Conservation (phyloP, 2,113 vertebrate genomes). For the Galeopterus variegatus region DNA sequence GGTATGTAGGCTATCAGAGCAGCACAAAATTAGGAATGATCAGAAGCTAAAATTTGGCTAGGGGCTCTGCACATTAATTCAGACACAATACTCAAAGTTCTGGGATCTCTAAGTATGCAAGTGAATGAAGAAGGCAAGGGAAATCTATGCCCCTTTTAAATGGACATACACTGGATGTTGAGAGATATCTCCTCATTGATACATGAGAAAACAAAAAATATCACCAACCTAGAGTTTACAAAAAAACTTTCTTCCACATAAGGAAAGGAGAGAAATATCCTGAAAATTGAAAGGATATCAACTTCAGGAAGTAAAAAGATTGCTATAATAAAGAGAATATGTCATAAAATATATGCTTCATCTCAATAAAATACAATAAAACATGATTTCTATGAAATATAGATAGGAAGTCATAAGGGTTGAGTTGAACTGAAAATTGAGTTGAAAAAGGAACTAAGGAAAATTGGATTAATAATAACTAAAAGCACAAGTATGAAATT, state of each 20-base stretch:
- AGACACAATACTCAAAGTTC: neutral
- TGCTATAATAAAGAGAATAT: neutral
- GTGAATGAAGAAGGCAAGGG: neutral
- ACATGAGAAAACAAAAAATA: neutral
- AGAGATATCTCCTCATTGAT: neutral
- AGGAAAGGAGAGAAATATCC: neutral
- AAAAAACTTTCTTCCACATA: neutral
- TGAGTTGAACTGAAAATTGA: neutral
- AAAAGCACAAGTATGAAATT: neutral
- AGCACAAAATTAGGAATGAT: neutral
- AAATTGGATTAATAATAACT: neutral
- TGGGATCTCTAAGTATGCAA: neutral
- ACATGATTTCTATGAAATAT: neutral
- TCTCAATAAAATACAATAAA: conserved; percentile 7
- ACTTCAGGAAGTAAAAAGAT: neutral
- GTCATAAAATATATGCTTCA: neutral
- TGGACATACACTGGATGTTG: neutral
- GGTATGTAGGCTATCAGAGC: neutral
- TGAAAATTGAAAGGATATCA: neutral
- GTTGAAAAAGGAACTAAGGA: neutral
- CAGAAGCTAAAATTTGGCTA: neutral
- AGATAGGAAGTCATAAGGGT: neutral
- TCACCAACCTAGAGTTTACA: neutral
- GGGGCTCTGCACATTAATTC: neutral
- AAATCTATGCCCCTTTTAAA: neutral